Conservation (phyloP, 1,140 invertebrate genomes). For the Heliconius himera region DNA sequence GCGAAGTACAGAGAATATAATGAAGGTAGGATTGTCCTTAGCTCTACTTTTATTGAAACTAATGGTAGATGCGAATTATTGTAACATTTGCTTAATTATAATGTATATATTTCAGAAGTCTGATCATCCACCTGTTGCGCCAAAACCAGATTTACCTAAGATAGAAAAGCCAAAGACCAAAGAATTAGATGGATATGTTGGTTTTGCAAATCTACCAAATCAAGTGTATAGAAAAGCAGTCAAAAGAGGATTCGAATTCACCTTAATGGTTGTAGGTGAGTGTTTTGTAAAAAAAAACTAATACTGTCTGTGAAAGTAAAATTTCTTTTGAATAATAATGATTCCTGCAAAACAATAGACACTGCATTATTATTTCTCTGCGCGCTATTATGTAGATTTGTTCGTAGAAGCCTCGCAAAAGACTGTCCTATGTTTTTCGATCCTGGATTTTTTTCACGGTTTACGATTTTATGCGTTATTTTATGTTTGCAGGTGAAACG, state of each 20-base stretch:
- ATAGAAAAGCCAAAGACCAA: conserved; percentile 87
- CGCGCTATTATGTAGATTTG: neutral
- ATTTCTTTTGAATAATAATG: conserved; percentile 24
- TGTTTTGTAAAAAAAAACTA: conserved; percentile 7
- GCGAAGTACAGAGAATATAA: conserved; percentile 74
- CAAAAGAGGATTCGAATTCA: conserved; percentile 99
- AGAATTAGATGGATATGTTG: conserved; percentile 95
- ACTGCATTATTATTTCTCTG: conserved; percentile 23
- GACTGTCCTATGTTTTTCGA: neutral
- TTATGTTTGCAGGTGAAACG: conserved; percentile 89
- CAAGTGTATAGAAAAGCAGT: conserved; percentile 99
- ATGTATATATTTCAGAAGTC: conserved; percentile 64
- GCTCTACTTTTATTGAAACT: neutral
- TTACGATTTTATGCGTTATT: neutral
- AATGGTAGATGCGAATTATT: neutral
- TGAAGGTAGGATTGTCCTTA: conserved; percentile 57
- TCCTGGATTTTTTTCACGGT: neutral
- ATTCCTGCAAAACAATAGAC: conserved; percentile 23
- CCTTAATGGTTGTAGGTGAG: conserved; percentile 99
- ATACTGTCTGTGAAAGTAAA: neutral
- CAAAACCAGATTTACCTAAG: conserved; percentile 80
- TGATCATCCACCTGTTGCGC: conserved; percentile 78
- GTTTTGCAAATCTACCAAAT: conserved; percentile 98
- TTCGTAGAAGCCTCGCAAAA: neutral
- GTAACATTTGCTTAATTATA: neutral